A percentile compares a stretch with the other conserved stretches of the same genome.
These are phyloP conservation scores for Amphilophus citrinellus DNA, from an alignment of 2,113 vertebrate genomes.

Conservation along the genomic window DNA sequence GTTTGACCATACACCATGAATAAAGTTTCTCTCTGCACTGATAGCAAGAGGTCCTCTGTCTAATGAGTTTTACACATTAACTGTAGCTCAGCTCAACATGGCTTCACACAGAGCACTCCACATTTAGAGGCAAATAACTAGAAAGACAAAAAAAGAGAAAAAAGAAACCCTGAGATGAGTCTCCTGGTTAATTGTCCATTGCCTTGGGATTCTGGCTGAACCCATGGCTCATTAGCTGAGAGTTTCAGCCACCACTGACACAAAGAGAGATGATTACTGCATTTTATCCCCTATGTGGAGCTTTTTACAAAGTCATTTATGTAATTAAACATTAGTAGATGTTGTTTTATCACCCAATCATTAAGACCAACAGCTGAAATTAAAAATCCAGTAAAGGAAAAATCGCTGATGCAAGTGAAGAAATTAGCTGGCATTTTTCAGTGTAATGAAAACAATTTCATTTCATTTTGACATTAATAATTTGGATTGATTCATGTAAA, in stretches of 20 bases:
- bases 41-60: conserved; percentile 5
- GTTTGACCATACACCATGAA: conserved; percentile 19
- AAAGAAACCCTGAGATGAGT: conserved; percentile 42
- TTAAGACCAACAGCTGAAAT: conserved; percentile 32
- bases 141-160: conserved; percentile 2
- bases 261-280: conserved; percentile 35
- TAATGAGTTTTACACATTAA: conserved; percentile 43
- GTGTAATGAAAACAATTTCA: neutral
- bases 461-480: neutral
- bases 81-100: neutral
- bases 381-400: conserved; percentile 13
- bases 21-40: neutral
- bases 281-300: conserved; percentile 42
- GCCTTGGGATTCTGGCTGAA: conserved; percentile 62
- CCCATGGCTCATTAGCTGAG: conserved; percentile 65
- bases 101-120: conserved; percentile 16
- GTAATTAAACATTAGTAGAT: conserved; percentile 63
- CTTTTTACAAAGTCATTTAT: conserved; percentile 54
- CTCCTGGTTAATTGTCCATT: conserved; percentile 71
- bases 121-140: conserved; percentile 16
- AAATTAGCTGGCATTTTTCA: conserved; percentile 13
- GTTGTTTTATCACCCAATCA: conserved; percentile 61
- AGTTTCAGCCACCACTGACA: conserved; percentile 49
- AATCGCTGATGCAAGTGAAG: neutral
- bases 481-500: neutral